Evolutionary conservation across 1,140 invertebrate genomes (phyloP).

Genomic region (Caenorhabditis tropicalis): DNA sequence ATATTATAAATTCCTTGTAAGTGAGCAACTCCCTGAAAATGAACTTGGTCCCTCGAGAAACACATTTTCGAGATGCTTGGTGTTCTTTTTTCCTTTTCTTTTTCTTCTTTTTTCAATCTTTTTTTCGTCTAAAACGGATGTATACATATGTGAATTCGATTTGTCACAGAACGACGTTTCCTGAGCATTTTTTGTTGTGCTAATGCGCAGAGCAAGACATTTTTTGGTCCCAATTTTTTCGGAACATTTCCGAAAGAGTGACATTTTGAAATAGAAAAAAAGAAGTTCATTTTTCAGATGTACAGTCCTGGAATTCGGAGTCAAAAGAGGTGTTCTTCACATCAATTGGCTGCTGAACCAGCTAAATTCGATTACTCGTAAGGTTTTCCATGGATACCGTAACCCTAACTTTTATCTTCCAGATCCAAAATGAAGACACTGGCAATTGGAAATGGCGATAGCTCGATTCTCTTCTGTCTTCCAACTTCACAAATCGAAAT

Average conservation of each 20-base stretch:
- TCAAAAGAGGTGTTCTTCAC: neutral
- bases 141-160: neutral
- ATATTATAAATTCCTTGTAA: constrained; percentile 13
- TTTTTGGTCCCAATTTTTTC: neutral
- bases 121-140: neutral
- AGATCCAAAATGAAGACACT: neutral
- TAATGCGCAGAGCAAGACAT: neutral
- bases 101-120: neutral
- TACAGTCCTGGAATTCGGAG: neutral
- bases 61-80: neutral
- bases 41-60: neutral
- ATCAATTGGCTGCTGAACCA: neutral
- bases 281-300: neutral
- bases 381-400: neutral
- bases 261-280: no score
- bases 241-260: no score
- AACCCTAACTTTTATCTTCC: neutral
- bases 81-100: neutral
- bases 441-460: constrained; percentile 12
- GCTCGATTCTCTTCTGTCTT: neutral
- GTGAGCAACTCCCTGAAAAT: neutral
- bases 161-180: no score
- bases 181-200: no score
- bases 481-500: neutral
- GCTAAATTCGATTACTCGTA: constrained; percentile 3